Evolutionary conservation across 2,797 vertebrate species (phyloP), one percentile per base, ranked within the genome.

Genomic region (Oreochromis mossambicus): DNA sequence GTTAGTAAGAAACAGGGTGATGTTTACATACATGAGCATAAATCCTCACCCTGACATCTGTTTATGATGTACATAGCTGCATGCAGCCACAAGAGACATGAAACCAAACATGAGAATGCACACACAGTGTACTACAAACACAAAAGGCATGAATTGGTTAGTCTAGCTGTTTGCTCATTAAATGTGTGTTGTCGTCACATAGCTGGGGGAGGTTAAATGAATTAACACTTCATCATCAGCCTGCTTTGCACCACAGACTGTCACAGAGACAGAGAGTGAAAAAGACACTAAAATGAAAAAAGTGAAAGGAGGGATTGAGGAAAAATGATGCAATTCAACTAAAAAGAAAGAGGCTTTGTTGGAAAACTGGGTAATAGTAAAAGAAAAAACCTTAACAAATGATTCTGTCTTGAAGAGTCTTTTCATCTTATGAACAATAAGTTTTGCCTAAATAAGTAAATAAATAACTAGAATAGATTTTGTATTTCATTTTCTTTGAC

Each of bases 141-240:
- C 79, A 77, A 83, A 76, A 82, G 91, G 88, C 87, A 90, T 88
- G 82, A 90, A 89, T 86, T 91, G 88, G 91, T 92, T 87, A 88
- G 82, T 90, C 77, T 91, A 61, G 79, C 85, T 86, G 86, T 91
- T 91, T 89, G 84, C 90, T 94, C 88, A 92, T 92, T 94, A 92
- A 92, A 92, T 87, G 88, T 88, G 88, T 91, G 92, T 83, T 88
- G 85, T 91, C 38, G 50, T 92, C 90, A 91, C 91, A 89, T 87
- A 86, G 91, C 84, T 54, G 46, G 75, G 36, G 89, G 88, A 90
- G 85, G 91, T 88, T 94, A 90, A 91, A 93, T 91, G 79, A 93
- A 93, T 92, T 90, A 93, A 91, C 94, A 93, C 92, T 89, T 90
- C 75, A 93, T 92, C 82, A 84, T 84, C 90, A 89, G 84, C 70